Conservation (phyloP, 2,113 vertebrate genomes). For the Chlorodrepanis virens region DNA sequence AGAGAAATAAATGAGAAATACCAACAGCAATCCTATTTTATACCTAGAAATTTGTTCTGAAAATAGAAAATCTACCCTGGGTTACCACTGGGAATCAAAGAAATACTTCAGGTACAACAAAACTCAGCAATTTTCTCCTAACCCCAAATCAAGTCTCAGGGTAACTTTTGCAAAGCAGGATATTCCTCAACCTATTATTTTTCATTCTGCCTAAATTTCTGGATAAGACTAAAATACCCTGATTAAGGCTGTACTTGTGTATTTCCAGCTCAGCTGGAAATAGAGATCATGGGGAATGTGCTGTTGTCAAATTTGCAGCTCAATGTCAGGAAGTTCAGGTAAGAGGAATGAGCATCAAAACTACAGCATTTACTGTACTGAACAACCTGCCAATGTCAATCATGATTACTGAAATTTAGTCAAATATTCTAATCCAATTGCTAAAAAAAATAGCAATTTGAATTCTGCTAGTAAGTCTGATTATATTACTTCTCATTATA, state of each 20-base stretch:
- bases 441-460: not conserved
- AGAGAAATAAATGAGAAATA: not conserved
- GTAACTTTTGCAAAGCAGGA: not conserved
- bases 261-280: not conserved
- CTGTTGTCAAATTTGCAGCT: not conserved
- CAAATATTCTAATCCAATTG: not conserved
- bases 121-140: not conserved
- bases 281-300: not conserved
- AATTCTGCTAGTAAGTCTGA: not conserved
- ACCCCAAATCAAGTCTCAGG: slow-evolving; percentile 8
- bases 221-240: not conserved
- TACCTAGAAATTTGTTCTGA: not conserved
- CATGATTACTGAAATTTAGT: not conserved
- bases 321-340: not conserved
- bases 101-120: not conserved
- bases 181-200: not conserved
- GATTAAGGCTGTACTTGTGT: not conserved
- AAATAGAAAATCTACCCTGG: not conserved
- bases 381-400: not conserved
- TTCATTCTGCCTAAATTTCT: slow-evolving; percentile 4
- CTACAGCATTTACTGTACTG: not conserved
- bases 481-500: not conserved
- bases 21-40: not conserved
- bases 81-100: not conserved
- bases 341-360: not conserved